These are phyloP conservation scores for Crossaster papposus DNA, from an alignment of 53 echinoderm and acorn worm species.

Conservation along the genomic window DNA sequence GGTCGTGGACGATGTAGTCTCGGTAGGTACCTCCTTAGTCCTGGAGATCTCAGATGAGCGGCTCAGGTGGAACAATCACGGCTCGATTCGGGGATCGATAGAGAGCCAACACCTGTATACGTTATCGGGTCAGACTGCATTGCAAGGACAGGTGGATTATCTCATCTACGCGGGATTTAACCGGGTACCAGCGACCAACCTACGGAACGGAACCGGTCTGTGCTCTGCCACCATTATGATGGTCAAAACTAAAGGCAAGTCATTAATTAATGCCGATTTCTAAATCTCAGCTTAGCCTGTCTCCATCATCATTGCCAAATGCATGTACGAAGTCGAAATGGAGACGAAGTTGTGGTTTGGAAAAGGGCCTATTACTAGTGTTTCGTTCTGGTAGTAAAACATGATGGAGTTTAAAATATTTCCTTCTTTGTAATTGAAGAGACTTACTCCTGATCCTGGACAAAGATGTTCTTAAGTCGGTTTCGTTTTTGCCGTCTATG, in stretches of 20 bases:
- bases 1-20: conserved; percentile 87
- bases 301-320: no score
- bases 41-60: conserved; percentile 86
- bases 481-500: no score
- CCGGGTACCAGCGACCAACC: conserved; percentile 77
- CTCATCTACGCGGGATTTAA: conserved; percentile 90
- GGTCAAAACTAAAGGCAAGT: conserved; percentile 78
- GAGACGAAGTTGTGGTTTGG: not conserved
- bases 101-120: conserved; percentile 83
- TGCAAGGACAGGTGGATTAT: conserved; percentile 80
- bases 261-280: no score
- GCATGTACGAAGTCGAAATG: no score
- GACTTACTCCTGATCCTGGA: no score
- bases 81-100: conserved; percentile 62
- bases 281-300: no score
- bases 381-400: no score
- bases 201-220: conserved; percentile 83
- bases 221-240: conserved; percentile 83
- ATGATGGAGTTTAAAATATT: no score
- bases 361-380: not conserved
- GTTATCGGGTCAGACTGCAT: conserved; percentile 78
- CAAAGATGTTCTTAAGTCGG: no score
- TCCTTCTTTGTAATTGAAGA: no score
- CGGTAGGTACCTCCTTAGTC: conserved; percentile 70
- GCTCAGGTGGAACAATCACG: conserved; percentile 88